Evolutionary conservation across 1,140 invertebrate genomes (phyloP).

Genomic region (Pachyrhynchus sulphureomaculatus): DNA sequence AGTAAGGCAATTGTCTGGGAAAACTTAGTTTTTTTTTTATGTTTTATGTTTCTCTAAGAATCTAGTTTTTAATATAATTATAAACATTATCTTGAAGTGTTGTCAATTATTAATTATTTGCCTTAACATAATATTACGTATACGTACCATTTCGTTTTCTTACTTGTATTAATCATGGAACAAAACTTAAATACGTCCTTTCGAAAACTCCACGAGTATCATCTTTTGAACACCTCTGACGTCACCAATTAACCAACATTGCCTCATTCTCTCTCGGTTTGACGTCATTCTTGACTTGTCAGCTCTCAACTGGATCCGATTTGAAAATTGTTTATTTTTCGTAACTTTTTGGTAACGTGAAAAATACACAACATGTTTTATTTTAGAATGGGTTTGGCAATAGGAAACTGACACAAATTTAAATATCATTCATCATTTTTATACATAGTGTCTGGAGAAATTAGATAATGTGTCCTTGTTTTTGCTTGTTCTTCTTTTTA

Average conservation of each 20-base stretch:
- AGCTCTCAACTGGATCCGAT: constrained; percentile 13
- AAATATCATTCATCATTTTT: neutral
- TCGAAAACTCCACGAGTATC: constrained; percentile 5
- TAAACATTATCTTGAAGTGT: too few species aligned
- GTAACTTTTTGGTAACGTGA: neutral
- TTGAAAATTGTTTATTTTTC: neutral
- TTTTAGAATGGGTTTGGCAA: neutral
- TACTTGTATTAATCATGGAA: too few species aligned
- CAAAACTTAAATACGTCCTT: too few species aligned
- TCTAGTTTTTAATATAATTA: too few species aligned
- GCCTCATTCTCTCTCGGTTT: constrained; percentile 6
- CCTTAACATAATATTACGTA: too few species aligned
- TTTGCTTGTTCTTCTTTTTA: too few species aligned
- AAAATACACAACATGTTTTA: neutral
- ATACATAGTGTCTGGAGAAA: neutral
- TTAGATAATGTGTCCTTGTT: too few species aligned
- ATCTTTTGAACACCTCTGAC: neutral
- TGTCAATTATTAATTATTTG: too few species aligned
- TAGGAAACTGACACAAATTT: neutral
- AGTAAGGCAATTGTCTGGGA: too few species aligned
- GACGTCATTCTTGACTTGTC: constrained; percentile 27
- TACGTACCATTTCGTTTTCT: too few species aligned
- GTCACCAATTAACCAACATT: constrained; percentile 6
- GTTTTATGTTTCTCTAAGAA: too few species aligned
- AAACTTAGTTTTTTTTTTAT: too few species aligned